These are phyloP conservation scores for Epizoanthus illoricatus DNA, from an alignment of 92 coral and sea anemone genomes.

Conservation along the genomic window DNA sequence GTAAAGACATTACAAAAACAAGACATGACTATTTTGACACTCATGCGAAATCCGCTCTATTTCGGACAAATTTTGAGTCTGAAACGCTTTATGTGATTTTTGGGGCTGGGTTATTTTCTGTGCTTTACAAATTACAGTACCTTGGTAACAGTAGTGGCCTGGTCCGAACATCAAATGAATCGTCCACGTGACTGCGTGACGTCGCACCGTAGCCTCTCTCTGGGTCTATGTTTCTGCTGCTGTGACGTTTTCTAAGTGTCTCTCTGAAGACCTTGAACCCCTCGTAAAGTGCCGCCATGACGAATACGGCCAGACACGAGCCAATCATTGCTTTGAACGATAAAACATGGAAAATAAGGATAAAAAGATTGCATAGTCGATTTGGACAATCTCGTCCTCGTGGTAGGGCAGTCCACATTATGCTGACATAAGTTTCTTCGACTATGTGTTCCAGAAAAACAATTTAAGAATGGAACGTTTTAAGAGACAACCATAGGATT, in stretches of 20 bases:
- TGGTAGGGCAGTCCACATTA: neutral
- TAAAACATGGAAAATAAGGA: neutral
- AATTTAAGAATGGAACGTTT: too few species aligned
- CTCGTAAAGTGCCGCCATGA: slow-evolving; percentile 52
- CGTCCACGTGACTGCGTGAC: slow-evolving; percentile 8
- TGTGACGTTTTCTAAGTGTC: slow-evolving; percentile 11
- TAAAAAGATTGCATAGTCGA: neutral
- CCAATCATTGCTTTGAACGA: slow-evolving; percentile 43
- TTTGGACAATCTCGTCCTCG: too few species aligned
- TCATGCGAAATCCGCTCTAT: too few species aligned
- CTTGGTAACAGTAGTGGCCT: neutral
- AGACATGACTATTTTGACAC: too few species aligned
- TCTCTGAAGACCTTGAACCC: slow-evolving; percentile 59
- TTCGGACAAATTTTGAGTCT: too few species aligned
- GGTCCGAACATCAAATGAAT: neutral
- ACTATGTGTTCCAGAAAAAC: too few species aligned
- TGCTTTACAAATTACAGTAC: neutral
- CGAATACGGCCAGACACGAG: slow-evolving; percentile 49
- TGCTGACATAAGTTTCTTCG: too few species aligned
- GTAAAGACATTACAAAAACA: too few species aligned
- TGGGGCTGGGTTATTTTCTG: too few species aligned
- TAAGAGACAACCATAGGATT: too few species aligned
- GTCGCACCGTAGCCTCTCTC: slow-evolving; percentile 37
- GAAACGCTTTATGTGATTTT: too few species aligned
- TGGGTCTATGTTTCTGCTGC: neutral